Percentiles rank a stretch among this genome's conserved stretches.
phyloP scores from a whole-genome alignment of 2,113 vertebrate species.

The Strigops habroptila region DNA sequence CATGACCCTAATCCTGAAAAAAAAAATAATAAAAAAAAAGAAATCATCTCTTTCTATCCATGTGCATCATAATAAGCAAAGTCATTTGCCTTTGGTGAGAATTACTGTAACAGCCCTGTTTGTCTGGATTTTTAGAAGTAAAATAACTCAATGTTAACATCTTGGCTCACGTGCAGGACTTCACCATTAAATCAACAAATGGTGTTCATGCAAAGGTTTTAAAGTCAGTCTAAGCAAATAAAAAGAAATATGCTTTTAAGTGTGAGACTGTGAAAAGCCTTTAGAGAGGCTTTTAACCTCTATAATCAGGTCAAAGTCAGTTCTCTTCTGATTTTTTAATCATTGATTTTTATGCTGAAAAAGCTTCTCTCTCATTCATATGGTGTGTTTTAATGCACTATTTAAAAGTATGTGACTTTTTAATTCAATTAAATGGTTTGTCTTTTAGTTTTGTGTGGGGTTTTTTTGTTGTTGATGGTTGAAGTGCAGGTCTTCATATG shows the following conservation, averaged over 20 bases:
- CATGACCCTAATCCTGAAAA: neutral
- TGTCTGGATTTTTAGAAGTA: neutral
- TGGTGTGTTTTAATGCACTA: neutral
- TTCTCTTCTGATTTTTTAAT: neutral
- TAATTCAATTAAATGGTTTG: neutral
- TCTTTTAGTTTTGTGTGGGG: neutral
- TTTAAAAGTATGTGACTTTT: neutral
- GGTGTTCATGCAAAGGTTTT: neutral
- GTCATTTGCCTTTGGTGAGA: neutral
- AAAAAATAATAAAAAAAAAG: fast-evolving
- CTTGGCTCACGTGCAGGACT: neutral
- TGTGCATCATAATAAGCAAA: neutral
- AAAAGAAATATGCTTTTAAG: neutral
- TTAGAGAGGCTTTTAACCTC: neutral
- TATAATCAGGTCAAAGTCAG: neutral
- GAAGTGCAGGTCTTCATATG: neutral
- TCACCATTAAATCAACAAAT: neutral
- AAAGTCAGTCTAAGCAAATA: neutral
- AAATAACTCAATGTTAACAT: neutral
- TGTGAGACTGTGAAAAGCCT: neutral
- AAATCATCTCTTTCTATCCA: neutral
- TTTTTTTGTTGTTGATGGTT: neutral
- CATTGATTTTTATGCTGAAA: neutral
- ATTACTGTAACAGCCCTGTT: neutral
- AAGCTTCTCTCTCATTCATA: neutral